Conservation (phyloP, 2,888 invertebrate genomes). For the Catocala sponsa region DNA sequence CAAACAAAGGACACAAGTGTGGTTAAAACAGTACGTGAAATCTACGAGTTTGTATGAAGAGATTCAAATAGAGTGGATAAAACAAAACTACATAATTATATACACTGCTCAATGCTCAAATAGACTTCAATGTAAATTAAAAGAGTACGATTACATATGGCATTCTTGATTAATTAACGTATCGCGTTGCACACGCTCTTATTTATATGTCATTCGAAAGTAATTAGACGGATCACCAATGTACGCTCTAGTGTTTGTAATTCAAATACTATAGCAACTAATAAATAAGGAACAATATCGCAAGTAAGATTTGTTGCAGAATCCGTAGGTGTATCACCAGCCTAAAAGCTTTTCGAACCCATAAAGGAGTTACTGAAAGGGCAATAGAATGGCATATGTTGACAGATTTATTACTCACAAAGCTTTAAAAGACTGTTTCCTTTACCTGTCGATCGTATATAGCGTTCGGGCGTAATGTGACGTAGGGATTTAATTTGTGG, state of each 20-base stretch:
- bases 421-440: constrained; percentile 40
- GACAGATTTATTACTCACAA: constrained; percentile 49
- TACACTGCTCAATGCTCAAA: too few species aligned
- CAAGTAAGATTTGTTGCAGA: not conserved
- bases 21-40: too few species aligned
- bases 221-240: too few species aligned
- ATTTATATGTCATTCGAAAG: not conserved
- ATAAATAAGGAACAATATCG: not conserved
- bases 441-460: constrained; percentile 36
- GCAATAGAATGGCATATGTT: constrained; percentile 46
- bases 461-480: constrained; percentile 31
- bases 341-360: constrained; percentile 43
- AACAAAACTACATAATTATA: too few species aligned
- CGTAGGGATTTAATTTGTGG: constrained; percentile 46
- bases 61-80: too few species aligned
- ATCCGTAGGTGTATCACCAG: constrained; percentile 6
- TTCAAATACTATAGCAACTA: not conserved
- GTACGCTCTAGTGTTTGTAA: too few species aligned
- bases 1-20: too few species aligned
- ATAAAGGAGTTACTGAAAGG: constrained; percentile 48
- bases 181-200: too few species aligned
- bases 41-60: too few species aligned
- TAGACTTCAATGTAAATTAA: too few species aligned
- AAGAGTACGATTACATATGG: too few species aligned
- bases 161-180: too few species aligned